Conservation (phyloP, 2,113 vertebrate genomes). For the Dolichotis patagonum region DNA sequence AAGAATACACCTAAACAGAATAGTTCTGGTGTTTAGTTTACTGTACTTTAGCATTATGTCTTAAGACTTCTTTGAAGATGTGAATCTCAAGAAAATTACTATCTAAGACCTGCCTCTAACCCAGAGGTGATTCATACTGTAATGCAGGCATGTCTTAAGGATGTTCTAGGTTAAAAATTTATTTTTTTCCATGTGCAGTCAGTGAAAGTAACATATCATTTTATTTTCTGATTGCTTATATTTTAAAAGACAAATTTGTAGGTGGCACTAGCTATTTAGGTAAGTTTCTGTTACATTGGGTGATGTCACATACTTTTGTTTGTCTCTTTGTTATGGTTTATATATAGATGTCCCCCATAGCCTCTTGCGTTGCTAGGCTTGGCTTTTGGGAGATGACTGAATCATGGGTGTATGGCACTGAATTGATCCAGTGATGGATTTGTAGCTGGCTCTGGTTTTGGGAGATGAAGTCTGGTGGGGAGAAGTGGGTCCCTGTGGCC, state of each 20-base stretch:
- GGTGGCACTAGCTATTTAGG: background rate
- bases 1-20: background rate
- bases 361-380: background rate
- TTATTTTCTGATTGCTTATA: constrained; percentile 37
- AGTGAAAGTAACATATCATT: background rate
- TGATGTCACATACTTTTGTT: background rate
- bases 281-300: background rate
- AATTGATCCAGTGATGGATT: background rate
- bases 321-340: background rate
- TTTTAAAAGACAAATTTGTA: constrained; percentile 32
- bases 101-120: background rate
- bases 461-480: background rate
- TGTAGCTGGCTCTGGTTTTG: background rate
- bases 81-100: background rate
- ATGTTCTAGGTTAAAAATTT: background rate
- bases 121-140: background rate
- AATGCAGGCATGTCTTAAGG: background rate
- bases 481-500: background rate
- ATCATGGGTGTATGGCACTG: background rate
- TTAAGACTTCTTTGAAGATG: background rate
- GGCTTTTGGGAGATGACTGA: background rate
- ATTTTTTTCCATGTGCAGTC: background rate
- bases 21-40: constrained; percentile 20
- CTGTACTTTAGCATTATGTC: background rate
- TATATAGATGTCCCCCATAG: background rate